Conservation (phyloP, 2,113 vertebrate species). For the Nothocercus julius region DNA sequence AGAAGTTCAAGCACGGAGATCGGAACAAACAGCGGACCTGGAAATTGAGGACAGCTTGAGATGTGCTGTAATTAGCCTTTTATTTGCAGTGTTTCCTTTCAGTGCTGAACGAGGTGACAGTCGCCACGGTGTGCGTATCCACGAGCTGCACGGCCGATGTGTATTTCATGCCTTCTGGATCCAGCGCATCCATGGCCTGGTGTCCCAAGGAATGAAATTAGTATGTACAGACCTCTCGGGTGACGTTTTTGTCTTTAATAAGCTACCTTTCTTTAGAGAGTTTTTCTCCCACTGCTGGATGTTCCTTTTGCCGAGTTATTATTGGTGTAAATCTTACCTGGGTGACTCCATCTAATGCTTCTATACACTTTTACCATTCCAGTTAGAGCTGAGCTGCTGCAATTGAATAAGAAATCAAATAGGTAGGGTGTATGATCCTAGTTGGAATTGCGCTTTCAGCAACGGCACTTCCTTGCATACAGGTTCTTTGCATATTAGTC, state of each 20-base stretch:
- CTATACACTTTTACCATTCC: neutral
- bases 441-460: neutral
- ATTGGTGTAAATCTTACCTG: neutral
- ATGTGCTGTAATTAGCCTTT: neutral
- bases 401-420: neutral
- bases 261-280: neutral
- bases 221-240: neutral
- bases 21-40: neutral
- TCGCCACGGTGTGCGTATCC: fast-evolving
- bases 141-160: fast-evolving
- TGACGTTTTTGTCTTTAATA: neutral
- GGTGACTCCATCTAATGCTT: fast-evolving
- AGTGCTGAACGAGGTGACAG: neutral
- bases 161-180: neutral
- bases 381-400: neutral
- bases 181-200: fast-evolving
- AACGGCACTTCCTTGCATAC: neutral
- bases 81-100: neutral
- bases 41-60: neutral
- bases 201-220: fast-evolving
- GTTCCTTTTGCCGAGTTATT: neutral
- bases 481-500: neutral
- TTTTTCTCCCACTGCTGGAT: neutral
- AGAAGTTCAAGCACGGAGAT: neutral
- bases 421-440: fast-evolving